Evolutionary conservation across 2,888 invertebrate genomes (phyloP).

Genomic region (Nymphalis urticae): DNA sequence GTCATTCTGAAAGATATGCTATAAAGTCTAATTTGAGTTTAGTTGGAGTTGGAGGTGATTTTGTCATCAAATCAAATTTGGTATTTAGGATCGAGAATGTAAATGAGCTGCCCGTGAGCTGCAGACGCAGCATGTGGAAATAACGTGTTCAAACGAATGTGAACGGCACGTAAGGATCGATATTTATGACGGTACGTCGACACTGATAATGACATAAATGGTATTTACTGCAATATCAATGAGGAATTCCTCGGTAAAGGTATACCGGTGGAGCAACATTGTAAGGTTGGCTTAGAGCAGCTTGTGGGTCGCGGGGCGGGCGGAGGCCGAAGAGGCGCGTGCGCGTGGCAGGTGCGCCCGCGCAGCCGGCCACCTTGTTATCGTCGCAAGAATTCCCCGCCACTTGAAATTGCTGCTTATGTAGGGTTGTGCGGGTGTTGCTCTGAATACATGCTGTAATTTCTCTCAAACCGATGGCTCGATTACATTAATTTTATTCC

Average conservation of each 20-base stretch:
- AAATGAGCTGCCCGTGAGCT: constrained; percentile 11
- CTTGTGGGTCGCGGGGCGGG: constrained; percentile 44
- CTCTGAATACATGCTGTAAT: constrained; percentile 41
- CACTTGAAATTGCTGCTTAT: constrained; percentile 63
- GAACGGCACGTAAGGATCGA: constrained; percentile 32
- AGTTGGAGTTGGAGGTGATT: constrained; percentile 6
- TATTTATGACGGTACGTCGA: constrained; percentile 46
- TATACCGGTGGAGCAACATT: constrained; percentile 38
- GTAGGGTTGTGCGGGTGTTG: constrained; percentile 51
- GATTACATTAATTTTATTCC: constrained; percentile 40
- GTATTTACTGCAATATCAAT: constrained; percentile 45
- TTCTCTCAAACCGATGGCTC: constrained; percentile 37
- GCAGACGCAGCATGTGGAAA: not conserved
- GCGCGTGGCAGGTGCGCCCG: constrained; percentile 66
- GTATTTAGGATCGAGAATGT: constrained; percentile 21
- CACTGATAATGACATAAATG: constrained; percentile 43
- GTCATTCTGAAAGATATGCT: no score
- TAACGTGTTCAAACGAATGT: constrained; percentile 7
- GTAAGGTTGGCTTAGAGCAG: constrained; percentile 38
- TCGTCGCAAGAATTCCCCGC: constrained; percentile 61
- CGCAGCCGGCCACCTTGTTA: constrained; percentile 69
- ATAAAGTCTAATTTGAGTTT: not conserved
- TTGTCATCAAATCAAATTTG: not conserved
- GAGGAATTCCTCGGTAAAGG: constrained; percentile 44
- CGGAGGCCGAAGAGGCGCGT: constrained; percentile 51